A percentile compares a stretch with the other conserved stretches of the same genome.
Conservation (phyloP, 1,140 invertebrate genomes). For the Apis cerana region DNA sequence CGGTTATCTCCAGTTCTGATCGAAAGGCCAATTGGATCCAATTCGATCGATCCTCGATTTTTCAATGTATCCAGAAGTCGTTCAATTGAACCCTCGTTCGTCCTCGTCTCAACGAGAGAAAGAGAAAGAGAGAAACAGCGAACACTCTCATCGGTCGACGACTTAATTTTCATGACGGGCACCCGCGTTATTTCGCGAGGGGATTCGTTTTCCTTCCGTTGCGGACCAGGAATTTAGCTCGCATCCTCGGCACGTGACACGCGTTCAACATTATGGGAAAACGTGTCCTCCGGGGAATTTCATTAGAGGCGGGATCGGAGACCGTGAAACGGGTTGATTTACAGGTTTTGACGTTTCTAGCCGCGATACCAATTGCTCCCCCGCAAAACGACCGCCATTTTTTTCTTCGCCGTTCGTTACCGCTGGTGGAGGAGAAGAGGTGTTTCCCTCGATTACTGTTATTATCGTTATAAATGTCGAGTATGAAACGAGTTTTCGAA, state of each 20-base stretch:
- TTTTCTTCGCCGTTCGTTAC: neutral
- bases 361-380: neutral
- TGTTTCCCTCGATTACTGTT: no score
- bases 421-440: neutral
- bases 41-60: neutral
- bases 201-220: slow-evolving; percentile 41
- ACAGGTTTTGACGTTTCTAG: neutral
- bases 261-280: neutral
- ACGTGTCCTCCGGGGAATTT: slow-evolving; percentile 12
- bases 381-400: neutral
- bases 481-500: no score
- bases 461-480: no score
- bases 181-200: neutral
- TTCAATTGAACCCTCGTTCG: slow-evolving; percentile 38
- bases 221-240: slow-evolving; percentile 35
- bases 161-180: slow-evolving; percentile 1
- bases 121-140: neutral
- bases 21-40: neutral
- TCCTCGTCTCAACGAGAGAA: no score
- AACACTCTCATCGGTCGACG: neutral
- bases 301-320: slow-evolving; percentile 13
- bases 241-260: neutral
- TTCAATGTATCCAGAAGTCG: neutral
- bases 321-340: slow-evolving; percentile 10
- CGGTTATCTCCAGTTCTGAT: no score